Evolutionary conservation across 2,888 invertebrate species (phyloP).

Genomic region (Pachliopta kotzebuea): DNA sequence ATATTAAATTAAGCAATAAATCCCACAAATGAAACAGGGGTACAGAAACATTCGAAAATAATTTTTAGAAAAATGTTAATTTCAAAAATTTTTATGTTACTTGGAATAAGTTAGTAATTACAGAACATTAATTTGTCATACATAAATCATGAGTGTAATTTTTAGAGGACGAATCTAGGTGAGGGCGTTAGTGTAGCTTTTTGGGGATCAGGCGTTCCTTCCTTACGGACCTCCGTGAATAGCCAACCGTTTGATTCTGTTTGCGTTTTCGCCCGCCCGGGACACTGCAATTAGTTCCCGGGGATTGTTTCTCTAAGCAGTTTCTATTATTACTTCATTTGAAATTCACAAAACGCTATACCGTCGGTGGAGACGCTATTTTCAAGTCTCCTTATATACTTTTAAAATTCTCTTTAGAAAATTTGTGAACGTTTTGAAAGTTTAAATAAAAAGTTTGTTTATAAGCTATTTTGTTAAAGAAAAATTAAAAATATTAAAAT

Average conservation of each 20-base stretch:
- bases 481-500: too few species aligned
- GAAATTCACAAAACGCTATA: slow-evolving; percentile 7
- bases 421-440: too few species aligned
- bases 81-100: too few species aligned
- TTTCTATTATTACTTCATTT: slow-evolving; percentile 22
- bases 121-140: neutral
- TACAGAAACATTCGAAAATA: too few species aligned
- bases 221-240: slow-evolving; percentile 18
- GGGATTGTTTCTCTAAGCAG: slow-evolving; percentile 32
- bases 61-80: too few species aligned
- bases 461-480: too few species aligned
- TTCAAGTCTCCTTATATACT: neutral
- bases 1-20: neutral
- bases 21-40: too few species aligned
- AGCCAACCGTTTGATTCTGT: slow-evolving; percentile 31
- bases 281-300: slow-evolving; percentile 34
- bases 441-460: too few species aligned
- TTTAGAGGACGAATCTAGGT: neutral
- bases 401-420: neutral
- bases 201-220: slow-evolving; percentile 5
- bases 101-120: too few species aligned
- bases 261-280: slow-evolving; percentile 33
- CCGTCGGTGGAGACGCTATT: neutral
- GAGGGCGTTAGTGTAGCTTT: slow-evolving; percentile 19
- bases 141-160: neutral